Conservation (phyloP, 2,797 vertebrate species). For the Propithecus perrieri region DNA sequence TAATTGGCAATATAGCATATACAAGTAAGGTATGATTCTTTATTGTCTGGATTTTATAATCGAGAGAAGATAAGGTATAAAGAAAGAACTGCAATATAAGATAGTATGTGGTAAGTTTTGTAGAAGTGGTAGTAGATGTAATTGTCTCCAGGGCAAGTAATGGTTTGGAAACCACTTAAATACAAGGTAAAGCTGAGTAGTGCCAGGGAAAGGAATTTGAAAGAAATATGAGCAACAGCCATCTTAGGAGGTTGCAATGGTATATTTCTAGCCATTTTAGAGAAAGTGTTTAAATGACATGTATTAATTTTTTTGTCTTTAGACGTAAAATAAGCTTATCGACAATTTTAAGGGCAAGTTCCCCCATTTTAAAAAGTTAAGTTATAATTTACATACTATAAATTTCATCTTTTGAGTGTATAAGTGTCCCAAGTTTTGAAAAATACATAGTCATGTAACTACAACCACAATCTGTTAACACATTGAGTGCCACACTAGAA, state of each 20-base stretch:
- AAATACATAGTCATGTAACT: background rate
- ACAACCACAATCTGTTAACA: background rate
- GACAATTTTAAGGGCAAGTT: background rate
- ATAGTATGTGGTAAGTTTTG: background rate
- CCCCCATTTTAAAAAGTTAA: background rate
- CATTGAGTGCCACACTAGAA: too few relatives aligned
- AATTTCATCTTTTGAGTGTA: background rate
- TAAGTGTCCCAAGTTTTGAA: background rate
- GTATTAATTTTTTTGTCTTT: constrained; percentile 11
- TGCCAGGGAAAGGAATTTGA: background rate
- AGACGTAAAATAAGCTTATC: background rate
- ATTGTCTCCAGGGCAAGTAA: background rate
- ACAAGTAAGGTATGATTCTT: background rate
- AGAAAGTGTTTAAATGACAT: background rate
- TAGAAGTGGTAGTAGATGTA: background rate
- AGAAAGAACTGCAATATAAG: background rate
- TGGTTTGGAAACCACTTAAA: background rate
- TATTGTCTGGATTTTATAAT: background rate
- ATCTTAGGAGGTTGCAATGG: background rate
- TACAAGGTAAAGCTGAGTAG: background rate
- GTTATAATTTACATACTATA: background rate
- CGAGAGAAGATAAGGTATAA: background rate
- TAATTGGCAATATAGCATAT: background rate
- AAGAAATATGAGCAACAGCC: background rate
- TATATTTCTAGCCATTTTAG: background rate